phyloP scores from a whole-genome alignment of 1,140 invertebrate species.

The Trachelipus rathkii region DNA sequence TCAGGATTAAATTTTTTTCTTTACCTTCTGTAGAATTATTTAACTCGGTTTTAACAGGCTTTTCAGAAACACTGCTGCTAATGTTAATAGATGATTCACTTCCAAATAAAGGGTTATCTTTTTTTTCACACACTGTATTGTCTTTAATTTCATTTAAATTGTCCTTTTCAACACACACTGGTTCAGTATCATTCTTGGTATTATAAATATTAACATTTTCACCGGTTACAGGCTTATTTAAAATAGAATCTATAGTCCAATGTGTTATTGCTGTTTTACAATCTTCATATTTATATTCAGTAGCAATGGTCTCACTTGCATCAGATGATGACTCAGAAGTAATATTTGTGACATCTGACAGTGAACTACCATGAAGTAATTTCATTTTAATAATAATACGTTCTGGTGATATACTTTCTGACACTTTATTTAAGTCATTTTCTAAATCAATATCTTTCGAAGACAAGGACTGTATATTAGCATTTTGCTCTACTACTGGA shows the following conservation, averaged over 20 bases:
- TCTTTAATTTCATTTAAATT: no score
- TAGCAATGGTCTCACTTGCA: not conserved
- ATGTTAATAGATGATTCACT: no score
- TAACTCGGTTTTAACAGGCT: no score
- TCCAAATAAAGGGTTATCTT: no score
- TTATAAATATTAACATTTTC: not conserved
- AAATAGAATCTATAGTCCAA: not conserved
- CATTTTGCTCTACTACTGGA: not conserved
- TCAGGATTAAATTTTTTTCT: no score
- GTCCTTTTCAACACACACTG: not conserved
- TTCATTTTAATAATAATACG: not conserved
- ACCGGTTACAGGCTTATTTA: not conserved
- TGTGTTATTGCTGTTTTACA: not conserved
- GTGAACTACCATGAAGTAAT: not conserved
- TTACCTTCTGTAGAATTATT: no score
- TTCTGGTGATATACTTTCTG: not conserved
- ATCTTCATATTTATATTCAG: not conserved
- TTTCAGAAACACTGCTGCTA: no score
- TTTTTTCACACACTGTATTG: no score
- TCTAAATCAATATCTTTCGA: not conserved
- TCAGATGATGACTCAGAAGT: not conserved
- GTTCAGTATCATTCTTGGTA: not conserved
- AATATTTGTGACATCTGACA: constrained; percentile 1
- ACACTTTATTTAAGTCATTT: not conserved
- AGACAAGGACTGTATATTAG: not conserved